Conservation (phyloP, 92 coral and sea anemone genomes). For the Phymanthus crucifer region DNA sequence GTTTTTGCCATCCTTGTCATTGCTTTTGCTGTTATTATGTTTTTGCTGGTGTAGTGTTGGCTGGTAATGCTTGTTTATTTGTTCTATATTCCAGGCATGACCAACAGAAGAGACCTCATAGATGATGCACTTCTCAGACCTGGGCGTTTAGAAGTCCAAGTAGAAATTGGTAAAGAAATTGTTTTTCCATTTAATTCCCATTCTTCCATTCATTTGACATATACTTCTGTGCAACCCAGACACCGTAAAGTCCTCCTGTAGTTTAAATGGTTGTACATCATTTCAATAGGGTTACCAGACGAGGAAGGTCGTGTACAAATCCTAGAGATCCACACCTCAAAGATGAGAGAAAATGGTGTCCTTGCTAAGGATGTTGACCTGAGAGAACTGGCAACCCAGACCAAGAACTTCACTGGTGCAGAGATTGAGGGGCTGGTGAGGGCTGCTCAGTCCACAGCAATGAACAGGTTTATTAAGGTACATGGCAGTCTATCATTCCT, state of each 20-base stretch:
- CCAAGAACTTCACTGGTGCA: slow-evolving; percentile 99
- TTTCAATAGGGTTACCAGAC: slow-evolving; percentile 76
- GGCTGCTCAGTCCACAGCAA: slow-evolving; percentile 97
- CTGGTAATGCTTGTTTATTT: not conserved
- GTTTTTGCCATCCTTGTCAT: too few relatives aligned
- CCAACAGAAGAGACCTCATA: slow-evolving; percentile 93
- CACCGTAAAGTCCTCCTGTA: too few relatives aligned
- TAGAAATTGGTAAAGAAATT: slow-evolving; percentile 79
- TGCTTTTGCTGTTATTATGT: too few relatives aligned
- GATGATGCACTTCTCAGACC: slow-evolving; percentile 96
- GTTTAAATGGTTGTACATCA: not conserved
- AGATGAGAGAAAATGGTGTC: slow-evolving; percentile 84
- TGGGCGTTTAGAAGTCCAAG: slow-evolving; percentile 99
- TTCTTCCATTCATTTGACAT: not conserved
- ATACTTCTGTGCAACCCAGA: too few relatives aligned
- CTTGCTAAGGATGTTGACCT: slow-evolving; percentile 80
- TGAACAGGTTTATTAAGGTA: slow-evolving; percentile 93
- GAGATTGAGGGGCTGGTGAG: slow-evolving; percentile 98
- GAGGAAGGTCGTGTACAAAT: slow-evolving; percentile 94
- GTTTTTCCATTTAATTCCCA: not conserved
- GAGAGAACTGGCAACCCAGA: slow-evolving; percentile 78
- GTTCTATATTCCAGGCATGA: slow-evolving; percentile 71
- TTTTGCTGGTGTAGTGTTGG: too few relatives aligned
- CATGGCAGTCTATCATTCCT: not conserved
- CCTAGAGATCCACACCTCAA: slow-evolving; percentile 88